Conservation (phyloP, 2,797 vertebrate genomes). For the Acanthiza pusilla region DNA sequence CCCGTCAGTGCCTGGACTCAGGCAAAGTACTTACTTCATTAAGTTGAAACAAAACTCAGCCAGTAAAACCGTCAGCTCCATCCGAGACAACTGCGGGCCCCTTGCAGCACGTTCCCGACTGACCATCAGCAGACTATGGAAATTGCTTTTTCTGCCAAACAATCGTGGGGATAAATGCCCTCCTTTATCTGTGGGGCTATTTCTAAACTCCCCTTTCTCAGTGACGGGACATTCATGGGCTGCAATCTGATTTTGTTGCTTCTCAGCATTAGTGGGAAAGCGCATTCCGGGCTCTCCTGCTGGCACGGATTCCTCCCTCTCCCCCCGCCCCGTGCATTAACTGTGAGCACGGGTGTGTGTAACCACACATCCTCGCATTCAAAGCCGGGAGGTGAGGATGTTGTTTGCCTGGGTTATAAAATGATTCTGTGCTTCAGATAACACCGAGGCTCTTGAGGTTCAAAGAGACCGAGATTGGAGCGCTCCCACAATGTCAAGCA, state of each 20-base stretch:
- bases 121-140: slow-evolving; percentile 46
- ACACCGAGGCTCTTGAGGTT: neutral
- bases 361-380: neutral
- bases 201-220: slow-evolving; percentile 43
- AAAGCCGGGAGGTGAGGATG: neutral
- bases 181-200: slow-evolving; percentile 42
- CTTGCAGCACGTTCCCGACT: slow-evolving; percentile 33
- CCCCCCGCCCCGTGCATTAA: neutral
- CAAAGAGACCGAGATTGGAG: slow-evolving; percentile 29
- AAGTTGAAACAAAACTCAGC: slow-evolving; percentile 59
- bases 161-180: slow-evolving; percentile 53
- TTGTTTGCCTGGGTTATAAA: neutral
- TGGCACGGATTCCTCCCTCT: neutral
- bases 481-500: slow-evolving; percentile 34
- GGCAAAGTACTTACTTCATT: slow-evolving; percentile 63
- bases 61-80: slow-evolving; percentile 53
- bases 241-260: slow-evolving; percentile 35
- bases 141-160: slow-evolving; percentile 58
- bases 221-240: neutral
- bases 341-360: neutral
- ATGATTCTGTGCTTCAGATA: slow-evolving; percentile 46
- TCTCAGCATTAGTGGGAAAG: slow-evolving; percentile 14
- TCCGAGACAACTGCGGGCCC: slow-evolving; percentile 48
- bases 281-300: neutral
- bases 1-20: slow-evolving; percentile 15